Percentiles rank a stretch among this genome's conserved stretches.
These are phyloP conservation scores for Heptranchias perlo DNA, from an alignment of 2,113 vertebrate species.

Conservation along the genomic window DNA sequence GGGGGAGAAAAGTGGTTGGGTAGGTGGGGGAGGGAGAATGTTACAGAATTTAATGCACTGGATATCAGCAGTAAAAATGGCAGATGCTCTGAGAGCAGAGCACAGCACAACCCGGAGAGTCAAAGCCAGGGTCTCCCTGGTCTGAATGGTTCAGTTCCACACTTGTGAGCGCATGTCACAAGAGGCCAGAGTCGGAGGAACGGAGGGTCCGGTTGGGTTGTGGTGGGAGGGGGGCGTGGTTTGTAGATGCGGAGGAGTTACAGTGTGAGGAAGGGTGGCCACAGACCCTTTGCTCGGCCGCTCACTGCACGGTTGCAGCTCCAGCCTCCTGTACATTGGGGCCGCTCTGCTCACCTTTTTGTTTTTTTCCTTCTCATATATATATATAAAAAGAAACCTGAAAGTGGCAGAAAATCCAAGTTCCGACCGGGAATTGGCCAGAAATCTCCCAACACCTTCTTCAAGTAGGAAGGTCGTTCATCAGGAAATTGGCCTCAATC, in stretches of 20 bases:
- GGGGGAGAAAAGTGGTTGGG: not conserved
- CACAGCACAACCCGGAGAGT: no score
- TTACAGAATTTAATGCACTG: not conserved
- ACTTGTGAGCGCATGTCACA: not conserved
- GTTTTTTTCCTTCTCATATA: not conserved
- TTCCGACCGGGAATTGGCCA: not conserved
- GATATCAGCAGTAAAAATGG: not conserved
- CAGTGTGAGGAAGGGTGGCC: no score
- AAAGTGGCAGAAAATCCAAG: not conserved
- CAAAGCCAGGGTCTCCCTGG: not conserved
- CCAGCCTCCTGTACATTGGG: not conserved
- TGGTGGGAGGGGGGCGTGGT: not conserved
- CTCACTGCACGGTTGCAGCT: not conserved
- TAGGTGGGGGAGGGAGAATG: not conserved
- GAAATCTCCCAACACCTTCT: not conserved
- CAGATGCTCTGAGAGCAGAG: not conserved
- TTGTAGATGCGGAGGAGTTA: not conserved
- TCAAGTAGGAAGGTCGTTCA: not conserved
- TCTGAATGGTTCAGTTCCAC: not conserved
- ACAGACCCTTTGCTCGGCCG: not conserved
- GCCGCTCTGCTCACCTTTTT: not conserved
- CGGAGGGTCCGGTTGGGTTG: not conserved
- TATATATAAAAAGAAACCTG: not conserved
- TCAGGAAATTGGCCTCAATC: not conserved
- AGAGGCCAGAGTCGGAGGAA: not conserved